phyloP scores from a whole-genome alignment of 2,113 vertebrate genomes.

The Mirounga angustirostris region DNA sequence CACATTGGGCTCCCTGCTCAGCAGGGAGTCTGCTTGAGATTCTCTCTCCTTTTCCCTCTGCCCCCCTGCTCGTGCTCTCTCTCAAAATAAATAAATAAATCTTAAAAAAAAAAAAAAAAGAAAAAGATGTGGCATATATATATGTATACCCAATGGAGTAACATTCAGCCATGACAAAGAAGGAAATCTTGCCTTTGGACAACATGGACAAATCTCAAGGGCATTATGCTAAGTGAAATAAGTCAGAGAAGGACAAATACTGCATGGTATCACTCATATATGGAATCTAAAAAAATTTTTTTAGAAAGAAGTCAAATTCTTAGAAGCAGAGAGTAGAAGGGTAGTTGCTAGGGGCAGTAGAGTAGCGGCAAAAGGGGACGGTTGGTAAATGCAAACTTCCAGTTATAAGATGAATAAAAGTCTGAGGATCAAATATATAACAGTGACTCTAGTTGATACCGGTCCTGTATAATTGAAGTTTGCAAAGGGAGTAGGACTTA shows the following conservation, averaged over 20 bases:
- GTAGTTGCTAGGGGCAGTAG: not conserved
- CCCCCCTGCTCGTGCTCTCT: not conserved
- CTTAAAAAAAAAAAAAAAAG: not conserved
- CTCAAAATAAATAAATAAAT: not conserved
- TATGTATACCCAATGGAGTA: not conserved
- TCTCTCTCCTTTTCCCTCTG: not conserved
- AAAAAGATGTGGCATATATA: not conserved
- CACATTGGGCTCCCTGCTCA: not conserved
- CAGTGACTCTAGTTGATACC: not conserved
- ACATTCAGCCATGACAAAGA: not conserved
- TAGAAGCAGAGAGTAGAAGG: not conserved
- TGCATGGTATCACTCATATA: not conserved
- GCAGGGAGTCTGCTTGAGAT: not conserved
- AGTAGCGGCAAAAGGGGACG: not conserved
- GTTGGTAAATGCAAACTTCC: not conserved
- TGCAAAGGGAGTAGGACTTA: not conserved
- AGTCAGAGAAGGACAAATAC: not conserved
- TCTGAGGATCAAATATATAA: not conserved
- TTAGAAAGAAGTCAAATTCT: not conserved
- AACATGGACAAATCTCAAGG: not conserved
- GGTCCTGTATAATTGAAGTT: not conserved
- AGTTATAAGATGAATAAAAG: not conserved
- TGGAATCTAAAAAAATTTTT: not conserved
- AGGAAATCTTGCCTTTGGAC: not conserved
- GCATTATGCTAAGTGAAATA: not conserved